These are phyloP conservation scores for Siniperca chuatsi DNA, from an alignment of 2,113 vertebrate genomes.

Conservation along the genomic window DNA sequence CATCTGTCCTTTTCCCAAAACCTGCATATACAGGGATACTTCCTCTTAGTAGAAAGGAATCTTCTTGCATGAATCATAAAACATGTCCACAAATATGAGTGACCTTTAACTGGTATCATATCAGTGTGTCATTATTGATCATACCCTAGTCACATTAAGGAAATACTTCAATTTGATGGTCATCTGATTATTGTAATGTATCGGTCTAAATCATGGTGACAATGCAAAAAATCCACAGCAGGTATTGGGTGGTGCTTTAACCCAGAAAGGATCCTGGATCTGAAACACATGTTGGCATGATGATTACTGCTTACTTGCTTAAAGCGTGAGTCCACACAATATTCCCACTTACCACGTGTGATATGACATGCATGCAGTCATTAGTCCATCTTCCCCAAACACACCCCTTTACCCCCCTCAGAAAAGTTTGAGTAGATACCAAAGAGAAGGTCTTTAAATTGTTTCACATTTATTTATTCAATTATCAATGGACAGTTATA, in stretches of 20 bases:
- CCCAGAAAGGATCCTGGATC: not conserved
- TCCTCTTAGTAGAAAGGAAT: not conserved
- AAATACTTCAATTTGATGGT: not conserved
- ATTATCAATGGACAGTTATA: not conserved
- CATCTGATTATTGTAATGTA: not conserved
- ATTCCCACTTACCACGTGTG: not conserved
- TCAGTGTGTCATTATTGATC: not conserved
- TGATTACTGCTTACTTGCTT: not conserved
- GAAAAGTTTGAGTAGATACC: too few species aligned
- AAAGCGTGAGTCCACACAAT: not conserved
- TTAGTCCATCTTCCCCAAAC: not conserved
- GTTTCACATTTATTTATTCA: not conserved
- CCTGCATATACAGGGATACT: not conserved
- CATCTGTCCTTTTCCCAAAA: not conserved
- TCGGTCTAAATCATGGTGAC: conserved; percentile 3
- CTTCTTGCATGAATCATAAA: not conserved
- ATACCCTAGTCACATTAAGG: not conserved
- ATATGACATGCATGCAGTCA: not conserved
- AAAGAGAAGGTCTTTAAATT: not conserved
- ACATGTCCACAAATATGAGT: not conserved
- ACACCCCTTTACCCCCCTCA: too few species aligned
- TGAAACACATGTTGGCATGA: not conserved
- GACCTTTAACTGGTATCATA: not conserved
- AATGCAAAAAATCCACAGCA: not conserved
- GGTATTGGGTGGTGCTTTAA: not conserved